Base-by-base conservation (phyloP, 2,113 vertebrate genomes). In the Pantherophis guttatus region DNA sequence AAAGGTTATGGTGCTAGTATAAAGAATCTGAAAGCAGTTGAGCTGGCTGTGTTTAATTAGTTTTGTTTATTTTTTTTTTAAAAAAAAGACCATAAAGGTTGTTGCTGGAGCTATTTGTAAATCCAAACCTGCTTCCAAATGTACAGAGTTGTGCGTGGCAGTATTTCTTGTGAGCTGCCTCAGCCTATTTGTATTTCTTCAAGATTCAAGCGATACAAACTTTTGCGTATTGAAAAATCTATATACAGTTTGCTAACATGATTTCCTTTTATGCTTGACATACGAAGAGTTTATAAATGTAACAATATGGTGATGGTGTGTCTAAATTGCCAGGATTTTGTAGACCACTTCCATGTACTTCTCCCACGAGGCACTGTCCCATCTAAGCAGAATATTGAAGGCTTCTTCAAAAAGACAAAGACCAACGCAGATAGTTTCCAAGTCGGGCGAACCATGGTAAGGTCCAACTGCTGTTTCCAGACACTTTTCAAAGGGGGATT, bases 371-470 rank as follows among this genome's bases (percentile, higher is more conserved):
- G 97, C 93, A 97, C 97, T 96, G 96, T 94, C 65, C 97, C 98
- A 6, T 98, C 97, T 65, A 98, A 98, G 96, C 97, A 98, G 90
- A 98, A 98, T 87, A 98, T 99, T 97, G 97, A 98, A 85, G 95
- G 98, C 93, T 98, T 98, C 97, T 98, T 99, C 97, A 96, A 10
- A 95, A 98, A 98, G 96, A 97, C 98, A 88, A 97, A 98, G 97
- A 97, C 98, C 0, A 92, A 97, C 93, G 96, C 98, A 44, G 98
- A 99, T 91, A 98, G 98, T 89, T 99, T 98, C 93, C 99, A 99
- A 99, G 98, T 99, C 95, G 99, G 99, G 94, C 98, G 97, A 96
- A 99, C 98, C 1, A 99, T 98, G 99, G 99, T 99, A 98, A 97
- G 96, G 95, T 48, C 88, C 75, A 87, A 33, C 92, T 58, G 10